These are phyloP conservation scores for Etheostoma cragini DNA, from an alignment of 2,113 vertebrate species.

Conservation along the genomic window DNA sequence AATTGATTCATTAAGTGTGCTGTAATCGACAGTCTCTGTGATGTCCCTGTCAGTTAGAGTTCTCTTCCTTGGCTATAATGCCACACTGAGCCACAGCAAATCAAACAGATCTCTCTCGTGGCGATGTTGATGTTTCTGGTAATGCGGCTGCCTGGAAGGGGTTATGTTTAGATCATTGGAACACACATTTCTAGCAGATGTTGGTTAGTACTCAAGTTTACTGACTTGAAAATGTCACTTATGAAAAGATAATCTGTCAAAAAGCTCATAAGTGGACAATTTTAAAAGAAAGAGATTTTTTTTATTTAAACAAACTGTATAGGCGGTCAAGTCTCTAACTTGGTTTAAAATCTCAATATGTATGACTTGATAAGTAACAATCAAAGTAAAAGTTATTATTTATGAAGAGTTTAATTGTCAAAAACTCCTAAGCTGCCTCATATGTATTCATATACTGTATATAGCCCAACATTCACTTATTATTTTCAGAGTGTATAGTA, in stretches of 20 bases:
- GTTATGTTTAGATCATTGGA: slow-evolving; percentile 29
- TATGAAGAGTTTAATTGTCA: not conserved
- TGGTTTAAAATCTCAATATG: no score
- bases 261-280: not conserved
- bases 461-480: not conserved
- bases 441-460: no score
- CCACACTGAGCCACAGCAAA: slow-evolving; percentile 42
- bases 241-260: slow-evolving; percentile 8
- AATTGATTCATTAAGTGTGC: slow-evolving; percentile 57
- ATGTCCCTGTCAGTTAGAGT: slow-evolving; percentile 61
- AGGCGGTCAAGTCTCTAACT: not conserved
- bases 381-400: not conserved
- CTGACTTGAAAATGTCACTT: not conserved
- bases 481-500: not conserved
- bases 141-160: slow-evolving; percentile 2
- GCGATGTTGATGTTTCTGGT: slow-evolving; percentile 52
- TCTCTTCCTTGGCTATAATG: slow-evolving; percentile 27
- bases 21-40: slow-evolving; percentile 34
- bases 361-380: no score
- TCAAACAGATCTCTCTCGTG: slow-evolving; percentile 52
- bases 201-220: slow-evolving; percentile 1
- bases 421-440: not conserved
- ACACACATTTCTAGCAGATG: slow-evolving; percentile 4
- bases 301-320: not conserved
- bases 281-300: not conserved